phyloP scores from a whole-genome alignment of 2,888 invertebrate genomes.

The Lasioglossum leucozonium region DNA sequence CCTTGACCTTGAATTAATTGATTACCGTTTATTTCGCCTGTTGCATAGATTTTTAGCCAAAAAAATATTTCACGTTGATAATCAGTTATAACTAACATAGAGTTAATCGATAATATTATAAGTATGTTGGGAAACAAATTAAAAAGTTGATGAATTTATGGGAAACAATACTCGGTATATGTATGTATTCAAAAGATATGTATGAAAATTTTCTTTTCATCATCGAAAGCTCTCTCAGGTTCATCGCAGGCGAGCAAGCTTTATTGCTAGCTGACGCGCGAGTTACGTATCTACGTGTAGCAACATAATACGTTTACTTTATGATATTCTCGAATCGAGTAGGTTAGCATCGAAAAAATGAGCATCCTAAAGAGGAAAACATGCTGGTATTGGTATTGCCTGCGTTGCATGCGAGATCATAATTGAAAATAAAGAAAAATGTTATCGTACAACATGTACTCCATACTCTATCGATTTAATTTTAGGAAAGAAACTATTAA shows the following conservation, averaged over 20 bases:
- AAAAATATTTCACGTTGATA: background rate
- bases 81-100: background rate
- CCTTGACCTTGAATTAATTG: background rate
- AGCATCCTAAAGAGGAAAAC: background rate
- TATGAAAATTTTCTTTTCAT: background rate
- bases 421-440: conserved; percentile 1
- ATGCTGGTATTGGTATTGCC: background rate
- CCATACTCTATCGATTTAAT: too few species aligned
- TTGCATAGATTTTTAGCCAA: background rate
- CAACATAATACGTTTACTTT: background rate
- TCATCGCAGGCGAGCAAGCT: background rate
- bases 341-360: background rate
- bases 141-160: background rate
- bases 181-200: too few species aligned
- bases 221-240: background rate
- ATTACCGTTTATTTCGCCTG: background rate
- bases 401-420: background rate
- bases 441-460: background rate
- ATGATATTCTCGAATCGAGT: background rate
- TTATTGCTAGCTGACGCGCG: background rate
- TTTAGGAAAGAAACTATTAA: too few species aligned
- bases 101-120: background rate
- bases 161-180: too few species aligned
- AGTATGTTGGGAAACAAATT: background rate
- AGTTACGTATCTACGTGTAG: background rate